Base-by-base conservation (phyloP, 2,888 invertebrate species). In the Syrphus vitripennis region DNA sequence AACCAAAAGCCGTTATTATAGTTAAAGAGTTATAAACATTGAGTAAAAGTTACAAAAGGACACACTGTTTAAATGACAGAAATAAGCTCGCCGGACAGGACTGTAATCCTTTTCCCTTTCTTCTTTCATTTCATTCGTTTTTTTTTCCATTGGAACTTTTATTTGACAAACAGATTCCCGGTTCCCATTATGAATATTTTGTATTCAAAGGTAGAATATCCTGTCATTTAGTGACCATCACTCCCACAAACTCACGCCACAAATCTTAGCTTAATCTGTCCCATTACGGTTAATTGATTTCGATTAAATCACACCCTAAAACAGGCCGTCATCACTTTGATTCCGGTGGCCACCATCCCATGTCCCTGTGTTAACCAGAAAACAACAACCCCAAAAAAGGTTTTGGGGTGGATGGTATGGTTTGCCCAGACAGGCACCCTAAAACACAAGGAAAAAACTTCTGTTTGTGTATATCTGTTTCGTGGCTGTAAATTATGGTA, bases 261-360 rank as follows among this genome's bases (percentile, higher is more conserved):
- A 88, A 89, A 90, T 89, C 89, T 88, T 83, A 87, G 87, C 89
- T 91, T 92, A 92, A 91, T 92, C 90, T 91, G 89, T 89, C 91
- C 91, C 91, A 91, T 91, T 91, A 91, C 89, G 89, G 91, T 91
- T 92, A 91, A 91, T 91, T 91, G 91, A 91, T 92, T 91, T 91
- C 91, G 91, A 91, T 91, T 91, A 91, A 92, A 91, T 91, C 91
- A 90, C 89, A 89, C 91, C 89, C 78, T 75, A 81, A 87, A 83
- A 83, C 83, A 65, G 71, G 83, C 74, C 82, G 82, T 87, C 87
- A 87, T 87, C 87, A 79, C 82, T 78, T 78, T 75, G 82, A 87
- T 87, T 78, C 59, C 55, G 21, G 71, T 71, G 61, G 76, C 61
- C 40, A 61, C 50, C 75, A 48, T 29, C 63, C 70, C 42, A 50